phyloP scores from a whole-genome alignment of 2,113 vertebrate species.

The Bothrops jararaca region DNA sequence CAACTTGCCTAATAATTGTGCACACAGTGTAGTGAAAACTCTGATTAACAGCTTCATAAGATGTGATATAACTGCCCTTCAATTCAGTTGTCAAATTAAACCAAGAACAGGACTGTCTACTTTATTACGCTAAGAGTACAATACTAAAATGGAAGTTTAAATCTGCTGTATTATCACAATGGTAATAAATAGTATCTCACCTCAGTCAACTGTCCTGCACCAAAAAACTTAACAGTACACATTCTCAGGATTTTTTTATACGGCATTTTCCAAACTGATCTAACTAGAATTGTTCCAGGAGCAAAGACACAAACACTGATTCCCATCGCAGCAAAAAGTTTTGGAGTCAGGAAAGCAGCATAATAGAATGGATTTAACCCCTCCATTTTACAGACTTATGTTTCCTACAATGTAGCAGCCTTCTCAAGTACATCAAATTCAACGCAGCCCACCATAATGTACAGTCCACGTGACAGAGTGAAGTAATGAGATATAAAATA shows the following conservation, averaged over 20 bases:
- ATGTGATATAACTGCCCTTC: neutral
- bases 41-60: neutral
- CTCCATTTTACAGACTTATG: neutral
- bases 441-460: neutral
- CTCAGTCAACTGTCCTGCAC: neutral
- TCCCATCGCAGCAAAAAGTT: neutral
- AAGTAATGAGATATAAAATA: neutral
- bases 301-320: neutral
- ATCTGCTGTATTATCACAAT: neutral
- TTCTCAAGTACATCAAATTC: neutral
- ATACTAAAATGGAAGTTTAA: neutral
- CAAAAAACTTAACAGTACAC: neutral
- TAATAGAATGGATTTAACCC: too few relatives aligned
- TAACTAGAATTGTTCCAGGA: neutral
- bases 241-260: too few relatives aligned
- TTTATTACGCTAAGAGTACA: neutral
- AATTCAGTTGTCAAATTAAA: neutral
- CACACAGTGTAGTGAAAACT: too few relatives aligned
- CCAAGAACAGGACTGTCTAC: neutral
- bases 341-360: neutral
- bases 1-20: too few relatives aligned
- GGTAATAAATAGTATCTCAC: neutral
- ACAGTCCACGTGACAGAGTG: neutral
- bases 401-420: neutral
- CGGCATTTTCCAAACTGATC: neutral